Percentiles rank a stretch among this genome's conserved stretches.
Conservation (phyloP, 1,140 invertebrate genomes). For the Eurosta solidaginis region DNA sequence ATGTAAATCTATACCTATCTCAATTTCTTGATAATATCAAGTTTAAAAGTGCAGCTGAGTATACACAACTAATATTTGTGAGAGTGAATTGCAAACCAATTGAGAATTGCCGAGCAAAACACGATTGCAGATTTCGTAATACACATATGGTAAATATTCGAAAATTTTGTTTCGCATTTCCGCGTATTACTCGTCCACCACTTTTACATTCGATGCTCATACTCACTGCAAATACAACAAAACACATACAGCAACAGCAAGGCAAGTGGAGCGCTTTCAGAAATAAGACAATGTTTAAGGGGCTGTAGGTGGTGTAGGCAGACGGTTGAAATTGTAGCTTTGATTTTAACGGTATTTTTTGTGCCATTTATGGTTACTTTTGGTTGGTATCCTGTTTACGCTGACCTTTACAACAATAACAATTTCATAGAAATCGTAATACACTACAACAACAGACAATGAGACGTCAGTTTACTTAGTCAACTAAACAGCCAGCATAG, state of each 20-base stretch:
- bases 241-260: not conserved
- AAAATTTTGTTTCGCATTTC: conserved; percentile 36
- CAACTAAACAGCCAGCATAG: not conserved
- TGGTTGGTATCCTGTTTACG: not conserved
- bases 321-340: too few relatives aligned
- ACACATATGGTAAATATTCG: conserved; percentile 31
- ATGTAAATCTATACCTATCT: too few relatives aligned
- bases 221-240: not conserved
- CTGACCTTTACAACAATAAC: not conserved
- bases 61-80: not conserved
- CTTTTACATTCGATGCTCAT: conserved; percentile 27
- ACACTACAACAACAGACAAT: not conserved
- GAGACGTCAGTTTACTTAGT: not conserved
- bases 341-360: not conserved
- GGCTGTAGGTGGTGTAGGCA: not conserved
- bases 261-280: not conserved
- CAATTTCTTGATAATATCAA: too few relatives aligned
- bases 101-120: not conserved
- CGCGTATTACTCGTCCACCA: conserved; percentile 24
- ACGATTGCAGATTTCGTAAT: not conserved
- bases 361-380: conserved; percentile 14
- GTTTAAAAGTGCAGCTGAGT: too few relatives aligned
- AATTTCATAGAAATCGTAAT: not conserved
- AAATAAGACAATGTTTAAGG: not conserved
- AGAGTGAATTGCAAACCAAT: not conserved